Percentiles rank a stretch among this genome's conserved stretches.
phyloP scores from a whole-genome alignment of 2,797 vertebrate species.

The Girardinus metallicus region DNA sequence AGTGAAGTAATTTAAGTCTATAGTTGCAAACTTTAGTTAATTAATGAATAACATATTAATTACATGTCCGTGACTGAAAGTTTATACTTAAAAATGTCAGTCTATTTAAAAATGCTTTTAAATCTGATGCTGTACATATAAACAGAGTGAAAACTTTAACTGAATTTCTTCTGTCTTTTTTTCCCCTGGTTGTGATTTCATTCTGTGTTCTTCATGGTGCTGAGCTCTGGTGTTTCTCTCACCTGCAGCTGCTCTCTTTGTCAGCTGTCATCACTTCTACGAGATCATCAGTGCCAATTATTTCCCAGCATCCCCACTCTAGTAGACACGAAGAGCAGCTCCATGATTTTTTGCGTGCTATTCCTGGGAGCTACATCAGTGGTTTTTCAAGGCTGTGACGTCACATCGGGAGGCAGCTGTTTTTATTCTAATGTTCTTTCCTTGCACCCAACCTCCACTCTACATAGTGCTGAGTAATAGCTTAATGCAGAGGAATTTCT shows the following conservation, averaged over 20 bases:
- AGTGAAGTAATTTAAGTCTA: neutral
- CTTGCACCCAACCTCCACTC: constrained; percentile 44
- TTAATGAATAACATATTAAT: neutral
- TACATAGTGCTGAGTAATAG: constrained; percentile 68
- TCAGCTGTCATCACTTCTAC: constrained; percentile 75
- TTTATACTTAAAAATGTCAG: neutral
- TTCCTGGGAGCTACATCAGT: constrained; percentile 69
- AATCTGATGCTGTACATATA: neutral
- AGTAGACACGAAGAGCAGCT: constrained; percentile 44
- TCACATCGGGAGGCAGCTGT: constrained; percentile 65
- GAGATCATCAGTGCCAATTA: constrained; percentile 67
- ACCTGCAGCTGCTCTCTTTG: constrained; percentile 72
- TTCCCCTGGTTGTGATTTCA: constrained; percentile 20
- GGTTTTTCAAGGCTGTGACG: constrained; percentile 67
- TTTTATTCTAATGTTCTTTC: constrained; percentile 69
- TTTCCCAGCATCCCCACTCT: constrained; percentile 52
- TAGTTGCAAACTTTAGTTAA: neutral
- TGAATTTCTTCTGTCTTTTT: constrained; percentile 4
- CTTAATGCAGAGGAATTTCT: constrained; percentile 38
- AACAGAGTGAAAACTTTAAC: constrained; percentile 8
- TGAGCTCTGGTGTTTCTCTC: constrained; percentile 47
- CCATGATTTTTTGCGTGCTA: constrained; percentile 55
- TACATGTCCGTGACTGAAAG: neutral
- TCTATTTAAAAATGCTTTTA: neutral
- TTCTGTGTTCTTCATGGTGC: constrained; percentile 44